Conservation (phyloP, 2,113 vertebrate genomes). For the Sceloporus undulatus region DNA sequence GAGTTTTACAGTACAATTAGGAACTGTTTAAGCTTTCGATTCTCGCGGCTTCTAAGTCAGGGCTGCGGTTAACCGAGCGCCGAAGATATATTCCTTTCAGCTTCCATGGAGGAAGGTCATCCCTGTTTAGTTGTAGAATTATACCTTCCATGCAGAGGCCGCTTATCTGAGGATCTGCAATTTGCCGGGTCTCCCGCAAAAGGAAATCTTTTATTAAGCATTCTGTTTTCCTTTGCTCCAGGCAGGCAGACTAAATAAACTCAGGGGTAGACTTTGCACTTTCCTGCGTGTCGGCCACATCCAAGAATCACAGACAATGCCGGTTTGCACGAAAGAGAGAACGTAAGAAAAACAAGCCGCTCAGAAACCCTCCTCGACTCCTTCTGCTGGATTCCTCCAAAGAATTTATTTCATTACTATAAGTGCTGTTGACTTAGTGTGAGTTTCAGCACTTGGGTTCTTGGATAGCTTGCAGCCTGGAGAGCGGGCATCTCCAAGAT, state of each 20-base stretch:
- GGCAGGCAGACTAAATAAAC: slow-evolving; percentile 87
- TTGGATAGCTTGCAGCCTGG: slow-evolving; percentile 79
- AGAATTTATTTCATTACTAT: slow-evolving; percentile 84
- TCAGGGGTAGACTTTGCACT: slow-evolving; percentile 76
- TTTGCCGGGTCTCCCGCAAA: slow-evolving; percentile 78
- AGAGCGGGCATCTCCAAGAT: slow-evolving; percentile 76
- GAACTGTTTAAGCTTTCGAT: slow-evolving; percentile 70
- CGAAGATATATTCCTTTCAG: slow-evolving; percentile 59
- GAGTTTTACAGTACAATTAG: slow-evolving; percentile 71
- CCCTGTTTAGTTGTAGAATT: slow-evolving; percentile 61
- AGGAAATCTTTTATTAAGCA: slow-evolving; percentile 87
- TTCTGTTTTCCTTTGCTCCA: slow-evolving; percentile 82
- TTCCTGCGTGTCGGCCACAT: slow-evolving; percentile 75
- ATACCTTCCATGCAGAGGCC: slow-evolving; percentile 62
- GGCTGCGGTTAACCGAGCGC: slow-evolving; percentile 70
- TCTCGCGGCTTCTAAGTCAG: slow-evolving; percentile 64
- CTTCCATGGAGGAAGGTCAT: slow-evolving; percentile 65
- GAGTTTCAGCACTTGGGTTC: slow-evolving; percentile 84
- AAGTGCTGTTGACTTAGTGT: slow-evolving; percentile 86
- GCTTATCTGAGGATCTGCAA: slow-evolving; percentile 74
- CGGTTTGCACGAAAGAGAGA: slow-evolving; percentile 84
- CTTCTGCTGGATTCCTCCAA: slow-evolving; percentile 75
- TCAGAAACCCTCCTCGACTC: slow-evolving; percentile 72
- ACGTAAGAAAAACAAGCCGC: slow-evolving; percentile 90
- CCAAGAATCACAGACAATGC: slow-evolving; percentile 88